phyloP scores from a whole-genome alignment of 2,113 vertebrate genomes.

The Brachyistius frenatus region DNA sequence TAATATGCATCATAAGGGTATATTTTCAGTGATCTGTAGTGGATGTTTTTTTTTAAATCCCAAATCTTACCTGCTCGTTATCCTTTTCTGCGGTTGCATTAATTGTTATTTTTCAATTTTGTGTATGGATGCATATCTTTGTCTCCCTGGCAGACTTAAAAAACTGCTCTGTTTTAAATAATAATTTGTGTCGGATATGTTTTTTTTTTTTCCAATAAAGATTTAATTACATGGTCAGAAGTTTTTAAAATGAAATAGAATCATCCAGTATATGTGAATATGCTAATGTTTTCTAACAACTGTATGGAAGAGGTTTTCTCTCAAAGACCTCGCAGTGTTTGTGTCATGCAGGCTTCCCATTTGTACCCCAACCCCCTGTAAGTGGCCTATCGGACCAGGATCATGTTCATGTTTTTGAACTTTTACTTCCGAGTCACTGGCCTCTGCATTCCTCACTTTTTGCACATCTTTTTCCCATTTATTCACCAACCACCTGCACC shows the following conservation, averaged over 20 bases:
- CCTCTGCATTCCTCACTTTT: slow-evolving; percentile 16
- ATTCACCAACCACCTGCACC: slow-evolving; percentile 29
- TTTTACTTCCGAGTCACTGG: slow-evolving; percentile 12
- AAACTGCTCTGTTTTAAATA: neutral
- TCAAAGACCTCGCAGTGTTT: neutral
- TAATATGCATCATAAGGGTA: neutral
- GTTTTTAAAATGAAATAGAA: too few relatives aligned
- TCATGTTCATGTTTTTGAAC: slow-evolving; percentile 25
- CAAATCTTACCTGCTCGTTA: neutral
- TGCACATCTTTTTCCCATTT: slow-evolving; percentile 44
- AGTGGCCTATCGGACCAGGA: neutral
- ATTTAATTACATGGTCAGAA: neutral
- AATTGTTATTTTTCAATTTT: neutral
- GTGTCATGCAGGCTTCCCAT: neutral
- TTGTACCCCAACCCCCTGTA: neutral
- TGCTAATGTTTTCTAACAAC: neutral
- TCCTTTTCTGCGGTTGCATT: neutral
- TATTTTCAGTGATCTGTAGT: slow-evolving; percentile 2
- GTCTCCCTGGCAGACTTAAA: neutral
- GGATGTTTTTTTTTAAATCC: neutral
- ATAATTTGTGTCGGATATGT: neutral
- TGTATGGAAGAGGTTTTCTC: too few relatives aligned
- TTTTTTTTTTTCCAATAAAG: neutral
- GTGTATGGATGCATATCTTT: neutral
- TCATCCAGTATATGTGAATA: neutral